Evolutionary conservation across 2,113 vertebrate species (phyloP).

Genomic region (Eublepharis macularius): DNA sequence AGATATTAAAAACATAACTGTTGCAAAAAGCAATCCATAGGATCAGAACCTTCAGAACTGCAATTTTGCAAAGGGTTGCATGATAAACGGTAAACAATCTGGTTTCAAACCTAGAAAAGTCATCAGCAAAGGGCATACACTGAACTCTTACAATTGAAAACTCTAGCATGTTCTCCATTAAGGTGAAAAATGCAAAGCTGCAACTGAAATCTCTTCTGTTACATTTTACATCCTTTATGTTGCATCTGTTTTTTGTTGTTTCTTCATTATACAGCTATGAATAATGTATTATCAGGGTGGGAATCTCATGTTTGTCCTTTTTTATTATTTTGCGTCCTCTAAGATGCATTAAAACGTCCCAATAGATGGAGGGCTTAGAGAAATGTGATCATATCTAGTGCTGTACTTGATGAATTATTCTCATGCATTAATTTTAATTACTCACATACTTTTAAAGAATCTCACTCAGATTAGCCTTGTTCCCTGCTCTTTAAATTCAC

Average conservation of each 20-base stretch:
- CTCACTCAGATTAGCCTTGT: background rate
- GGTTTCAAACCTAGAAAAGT: background rate
- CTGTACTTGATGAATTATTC: conserved; percentile 27
- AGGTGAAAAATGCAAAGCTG: background rate
- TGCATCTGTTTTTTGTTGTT: background rate
- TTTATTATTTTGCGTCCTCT: conserved; percentile 17
- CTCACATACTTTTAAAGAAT: conserved; percentile 11
- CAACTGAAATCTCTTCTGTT: background rate
- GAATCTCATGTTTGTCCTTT: conserved; percentile 17
- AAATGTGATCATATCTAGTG: conserved; percentile 3
- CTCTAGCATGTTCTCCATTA: background rate
- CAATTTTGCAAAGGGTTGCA: background rate
- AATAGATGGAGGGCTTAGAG: conserved; percentile 2
- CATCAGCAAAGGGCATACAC: background rate
- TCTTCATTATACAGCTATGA: conserved; percentile 16
- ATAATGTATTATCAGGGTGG: conserved; percentile 17
- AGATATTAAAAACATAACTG: too few relatives aligned
- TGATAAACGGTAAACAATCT: background rate
- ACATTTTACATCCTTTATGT: background rate
- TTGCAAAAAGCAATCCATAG: too few relatives aligned
- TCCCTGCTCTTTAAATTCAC: background rate
- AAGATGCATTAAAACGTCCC: conserved; percentile 15
- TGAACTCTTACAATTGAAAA: background rate
- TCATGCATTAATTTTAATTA: conserved; percentile 28
- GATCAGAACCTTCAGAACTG: background rate